Conservation (phyloP, 2,888 invertebrate species). For the Hydraecia micacea region DNA sequence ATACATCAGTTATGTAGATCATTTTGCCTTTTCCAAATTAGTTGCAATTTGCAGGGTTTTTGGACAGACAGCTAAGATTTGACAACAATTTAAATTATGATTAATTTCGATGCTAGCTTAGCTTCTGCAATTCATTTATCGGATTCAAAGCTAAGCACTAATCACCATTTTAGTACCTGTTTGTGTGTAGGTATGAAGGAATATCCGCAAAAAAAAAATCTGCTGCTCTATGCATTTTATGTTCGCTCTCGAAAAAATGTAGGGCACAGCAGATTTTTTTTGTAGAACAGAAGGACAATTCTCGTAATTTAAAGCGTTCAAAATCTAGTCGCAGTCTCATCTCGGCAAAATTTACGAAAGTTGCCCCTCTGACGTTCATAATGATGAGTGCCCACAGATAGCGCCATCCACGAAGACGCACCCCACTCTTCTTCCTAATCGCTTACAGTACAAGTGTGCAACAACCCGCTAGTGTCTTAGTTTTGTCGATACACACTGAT, state of each 20-base stretch:
- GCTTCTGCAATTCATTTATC: background rate
- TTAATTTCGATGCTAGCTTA: background rate
- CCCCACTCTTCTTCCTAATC: no score
- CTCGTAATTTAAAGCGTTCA: no score
- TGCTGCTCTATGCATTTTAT: background rate
- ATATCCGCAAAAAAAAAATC: background rate
- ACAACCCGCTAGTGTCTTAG: no score
- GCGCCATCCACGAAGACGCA: no score
- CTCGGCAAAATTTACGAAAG: no score
- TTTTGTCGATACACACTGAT: no score
- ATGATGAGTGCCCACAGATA: background rate
- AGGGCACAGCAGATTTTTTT: background rate
- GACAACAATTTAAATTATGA: background rate
- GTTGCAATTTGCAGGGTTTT: background rate
- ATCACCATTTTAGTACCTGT: background rate
- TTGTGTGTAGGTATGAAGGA: background rate
- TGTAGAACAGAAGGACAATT: no score
- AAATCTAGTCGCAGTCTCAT: no score
- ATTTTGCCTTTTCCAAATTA: background rate
- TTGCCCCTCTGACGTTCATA: background rate
- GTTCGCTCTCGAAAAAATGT: background rate
- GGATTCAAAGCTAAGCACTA: background rate
- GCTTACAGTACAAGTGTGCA: no score
- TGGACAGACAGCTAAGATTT: background rate
- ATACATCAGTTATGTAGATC: background rate